Evolutionary conservation across 2,888 invertebrate species (phyloP), one percentile per base, ranked within the genome.

Genomic region (Heterodera filipjevi): DNA sequence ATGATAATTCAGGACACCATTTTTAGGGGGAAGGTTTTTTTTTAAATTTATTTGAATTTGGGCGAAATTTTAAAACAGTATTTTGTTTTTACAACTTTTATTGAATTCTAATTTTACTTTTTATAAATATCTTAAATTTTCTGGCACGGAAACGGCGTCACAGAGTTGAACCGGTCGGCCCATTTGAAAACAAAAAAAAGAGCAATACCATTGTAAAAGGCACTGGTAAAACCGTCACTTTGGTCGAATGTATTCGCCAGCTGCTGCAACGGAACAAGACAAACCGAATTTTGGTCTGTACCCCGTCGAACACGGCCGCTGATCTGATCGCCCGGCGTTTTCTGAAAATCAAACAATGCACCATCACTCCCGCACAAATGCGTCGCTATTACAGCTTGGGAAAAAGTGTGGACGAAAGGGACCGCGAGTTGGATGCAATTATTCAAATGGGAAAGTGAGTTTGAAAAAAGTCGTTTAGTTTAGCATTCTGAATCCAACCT

Each of bases 161-260:
- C n/a, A n/a, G n/a, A n/a, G n/a, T n/a, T n/a, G n/a, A n/a, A n/a
- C n/a, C n/a, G n/a, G n/a, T n/a, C n/a, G n/a, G n/a, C n/a, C n/a
- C n/a, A n/a, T n/a, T n/a, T n/a, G n/a, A n/a, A n/a, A n/a, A n/a
- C n/a, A n/a, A n/a, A n/a, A n/a, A n/a, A n/a, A n/a, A n/a, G n/a
- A n/a, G n/a, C n/a, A n/a, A n/a, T n/a, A n/a, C n/a, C n/a, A n/a
- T 14, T 10, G 33, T 30, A 68, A 53, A 35, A 77, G 77, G 80
- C 27, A 80, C 80, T 30, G 80, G 80, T 0, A 80, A 80, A 33
- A 80, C 80, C 16, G 75, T 75, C 19, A 80, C 80, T 27, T 53
- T 80, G 10, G 76, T 80, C 22, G 80, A 80, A 53, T 64, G 76
- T 19, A 33, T 80, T 35, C 75, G 77, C 33, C 80, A 75, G 27